Base-by-base conservation (phyloP, 2,797 vertebrate genomes). In the Staurois parvus region DNA sequence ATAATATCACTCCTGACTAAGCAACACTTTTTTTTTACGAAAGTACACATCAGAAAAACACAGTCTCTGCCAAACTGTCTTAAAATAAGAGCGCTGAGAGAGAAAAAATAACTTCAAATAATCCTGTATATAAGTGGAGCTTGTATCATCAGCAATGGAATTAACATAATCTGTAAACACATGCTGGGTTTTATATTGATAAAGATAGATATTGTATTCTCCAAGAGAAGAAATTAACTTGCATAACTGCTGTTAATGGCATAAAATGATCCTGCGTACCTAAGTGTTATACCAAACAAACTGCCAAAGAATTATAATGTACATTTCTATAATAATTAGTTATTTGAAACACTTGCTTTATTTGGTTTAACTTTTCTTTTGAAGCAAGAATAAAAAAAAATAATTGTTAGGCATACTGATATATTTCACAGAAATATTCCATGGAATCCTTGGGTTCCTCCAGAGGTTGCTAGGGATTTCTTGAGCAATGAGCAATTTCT, bases 161-260 rank as follows among this genome's bases (percentile, higher is more conserved):
- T 77, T 26, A 68, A 79, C 76, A 79, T 79, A 26, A 67, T 66
- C 76, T 79, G 13, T 6, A 37, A 62, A 37, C 9, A 15, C 37
- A 67, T 34, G 76, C 62, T 67, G 76, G 40, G 26, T 42, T 42
- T 40, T 45, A 79, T 79, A 79, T 79, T 79, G 76, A 79, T 79
- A 64, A n/a, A 42, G 62, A 79, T 45, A 68, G 11, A 68, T 45
- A 77, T 62, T 77, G 37, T 37, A 66, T 64, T 59, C n/a, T 52
- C 48, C 48, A 52, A 19, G 48, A 52, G 48, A 52, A 52, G 12
- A 40, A 15, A 32, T 77, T n/a, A n/a, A 62, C 56, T 64, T 6
- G 32, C 8, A 40, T 15, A 77, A 66, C 75, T 37, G 75, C 56
- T 64, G 75, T n/a, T 66, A 40, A 77, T 77, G 59, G 66, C n/a